These are phyloP conservation scores for Aethina tumida DNA, from an alignment of 1,140 invertebrate genomes.

Conservation along the genomic window DNA sequence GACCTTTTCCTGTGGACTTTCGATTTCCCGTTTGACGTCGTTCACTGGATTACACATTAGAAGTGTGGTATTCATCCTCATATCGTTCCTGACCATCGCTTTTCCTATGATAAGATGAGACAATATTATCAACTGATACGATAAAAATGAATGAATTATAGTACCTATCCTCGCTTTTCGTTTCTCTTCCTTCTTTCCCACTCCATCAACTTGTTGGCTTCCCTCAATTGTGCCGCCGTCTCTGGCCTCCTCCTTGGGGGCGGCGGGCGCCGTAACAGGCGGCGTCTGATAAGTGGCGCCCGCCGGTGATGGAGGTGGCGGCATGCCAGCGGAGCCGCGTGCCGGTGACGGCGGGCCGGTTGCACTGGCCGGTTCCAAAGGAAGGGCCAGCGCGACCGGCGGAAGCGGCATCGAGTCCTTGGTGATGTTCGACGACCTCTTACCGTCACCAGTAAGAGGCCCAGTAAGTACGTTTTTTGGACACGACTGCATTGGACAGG, in stretches of 20 bases:
- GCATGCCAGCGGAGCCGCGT: slow-evolving; percentile 49
- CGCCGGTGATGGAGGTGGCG: slow-evolving; percentile 40
- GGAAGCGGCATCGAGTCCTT: slow-evolving; percentile 34
- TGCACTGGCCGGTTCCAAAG: slow-evolving; percentile 49
- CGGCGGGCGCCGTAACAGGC: slow-evolving; percentile 28
- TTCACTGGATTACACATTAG: slow-evolving; percentile 34
- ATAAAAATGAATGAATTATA: no score
- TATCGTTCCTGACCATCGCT: slow-evolving; percentile 51
- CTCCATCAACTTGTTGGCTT: no score
- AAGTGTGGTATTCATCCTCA: slow-evolving; percentile 33
- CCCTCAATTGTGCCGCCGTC: slow-evolving; percentile 13
- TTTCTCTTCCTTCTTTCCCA: slow-evolving; percentile 27
- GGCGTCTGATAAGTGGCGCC: slow-evolving; percentile 30
- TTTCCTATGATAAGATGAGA: no score
- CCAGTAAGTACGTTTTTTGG: slow-evolving; percentile 95
- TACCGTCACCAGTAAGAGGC: slow-evolving; percentile 84
- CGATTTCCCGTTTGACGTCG: slow-evolving; percentile 32
- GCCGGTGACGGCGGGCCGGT: slow-evolving; percentile 57
- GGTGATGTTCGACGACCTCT: slow-evolving; percentile 44
- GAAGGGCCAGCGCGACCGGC: slow-evolving; percentile 51
- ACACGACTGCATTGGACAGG: slow-evolving; percentile 81
- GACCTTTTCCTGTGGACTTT: slow-evolving; percentile 34
- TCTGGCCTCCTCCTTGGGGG: slow-evolving; percentile 25
- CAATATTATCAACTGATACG: no score
- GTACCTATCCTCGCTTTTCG: slow-evolving; percentile 53